Evolutionary conservation across 2,888 invertebrate species (phyloP), one percentile per base, ranked within the genome.

Genomic region (Acheta domesticus): DNA sequence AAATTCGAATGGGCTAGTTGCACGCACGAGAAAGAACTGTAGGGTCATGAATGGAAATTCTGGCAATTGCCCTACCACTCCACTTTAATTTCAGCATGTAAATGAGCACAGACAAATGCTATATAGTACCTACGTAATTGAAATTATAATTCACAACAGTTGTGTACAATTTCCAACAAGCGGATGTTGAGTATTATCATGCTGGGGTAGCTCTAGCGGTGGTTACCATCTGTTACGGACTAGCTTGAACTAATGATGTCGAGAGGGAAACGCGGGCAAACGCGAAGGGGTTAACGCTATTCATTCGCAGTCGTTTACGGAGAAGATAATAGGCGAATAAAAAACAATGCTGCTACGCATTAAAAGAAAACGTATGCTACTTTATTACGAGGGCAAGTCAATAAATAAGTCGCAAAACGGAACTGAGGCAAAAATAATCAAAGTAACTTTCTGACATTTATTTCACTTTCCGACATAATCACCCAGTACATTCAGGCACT

Each of bases 101-200:
- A 62, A 62, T 62, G 62, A 62, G 62, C 62, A 16, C 16, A 62
- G 62, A 19, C 62, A 62, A 62, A 62, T 62, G n/a, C 16, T 62
- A 62, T 62, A 62, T 62, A 36, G 36, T 36, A 62, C 62, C 62
- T 62, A 62, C 62, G 62, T 62, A 62, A 62, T 62, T 62, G 62
- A 62, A 62, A 62, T 62, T 62, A 62, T 62, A 62, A 62, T 62
- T 62, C 62, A 62, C 62, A n/a, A n/a, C 62, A 62, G 62, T 62
- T 62, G n/a, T 62, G 62, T 62, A 62, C 62, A 62, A 62, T 62
- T 62, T 62, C 16, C 62, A 14, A n/a, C 16, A 62, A 62, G 62
- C 62, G 62, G 62, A 62, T 62, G 62, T 62, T 12, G 62, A n/a
- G n/a, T n/a, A 62, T 62, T 62, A n/a, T n/a, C 62, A 36, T 62